Evolutionary conservation across 2,888 invertebrate genomes (phyloP).

Genomic region (Sipha maydis): DNA sequence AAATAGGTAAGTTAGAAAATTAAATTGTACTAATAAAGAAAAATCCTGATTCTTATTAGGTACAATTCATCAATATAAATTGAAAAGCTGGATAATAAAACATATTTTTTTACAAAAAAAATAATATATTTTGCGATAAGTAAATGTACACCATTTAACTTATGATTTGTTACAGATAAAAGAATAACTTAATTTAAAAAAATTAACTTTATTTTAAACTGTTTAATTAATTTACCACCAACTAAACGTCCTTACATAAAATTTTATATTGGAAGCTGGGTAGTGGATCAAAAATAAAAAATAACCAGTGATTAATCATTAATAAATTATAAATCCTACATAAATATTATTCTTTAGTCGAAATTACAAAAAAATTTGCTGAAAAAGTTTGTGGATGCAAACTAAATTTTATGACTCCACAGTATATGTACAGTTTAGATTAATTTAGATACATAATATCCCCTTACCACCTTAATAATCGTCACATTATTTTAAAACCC

Average conservation of each 20-base stretch:
- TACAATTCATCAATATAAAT: neutral
- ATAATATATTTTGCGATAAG: neutral
- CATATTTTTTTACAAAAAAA: neutral
- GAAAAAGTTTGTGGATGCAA: too few species aligned
- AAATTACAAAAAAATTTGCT: too few species aligned
- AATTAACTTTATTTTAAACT: neutral
- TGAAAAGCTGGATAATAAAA: conserved; percentile 30
- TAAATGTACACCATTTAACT: neutral
- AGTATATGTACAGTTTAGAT: too few species aligned
- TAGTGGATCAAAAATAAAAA: neutral
- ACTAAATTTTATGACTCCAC: too few species aligned
- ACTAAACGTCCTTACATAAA: conserved; percentile 22
- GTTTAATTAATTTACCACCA: neutral
- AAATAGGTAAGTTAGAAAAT: neutral
- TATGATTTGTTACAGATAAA: neutral
- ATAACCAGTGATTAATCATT: too few species aligned
- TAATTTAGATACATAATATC: too few species aligned
- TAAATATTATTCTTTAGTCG: too few species aligned
- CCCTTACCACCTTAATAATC: too few species aligned
- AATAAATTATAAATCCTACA: too few species aligned
- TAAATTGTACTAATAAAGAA: neutral
- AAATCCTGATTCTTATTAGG: neutral
- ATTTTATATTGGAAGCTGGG: conserved; percentile 7
- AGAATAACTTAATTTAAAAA: neutral
- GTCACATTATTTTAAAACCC: too few species aligned